phyloP scores from a whole-genome alignment of 2,888 invertebrate species.

The Orthosia cruda region DNA sequence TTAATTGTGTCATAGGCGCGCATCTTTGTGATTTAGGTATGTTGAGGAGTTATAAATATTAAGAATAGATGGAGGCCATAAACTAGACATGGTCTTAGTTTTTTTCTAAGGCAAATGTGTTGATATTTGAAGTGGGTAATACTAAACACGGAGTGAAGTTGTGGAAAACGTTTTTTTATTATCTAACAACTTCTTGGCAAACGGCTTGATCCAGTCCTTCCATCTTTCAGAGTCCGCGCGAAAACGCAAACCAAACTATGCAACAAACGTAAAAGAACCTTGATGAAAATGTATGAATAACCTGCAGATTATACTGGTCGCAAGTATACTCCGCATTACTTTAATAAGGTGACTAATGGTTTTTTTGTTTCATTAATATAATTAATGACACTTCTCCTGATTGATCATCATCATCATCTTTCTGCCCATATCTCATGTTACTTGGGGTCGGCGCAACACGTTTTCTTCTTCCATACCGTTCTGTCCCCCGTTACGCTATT shows the following conservation, averaged over 20 bases:
- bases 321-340: too few relatives aligned
- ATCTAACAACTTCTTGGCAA: background rate
- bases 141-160: too few relatives aligned
- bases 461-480: too few relatives aligned
- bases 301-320: background rate
- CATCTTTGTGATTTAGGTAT: background rate
- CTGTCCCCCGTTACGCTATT: too few relatives aligned
- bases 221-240: too few relatives aligned
- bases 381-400: background rate
- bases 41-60: background rate
- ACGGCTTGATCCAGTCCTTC: too few relatives aligned
- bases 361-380: background rate
- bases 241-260: too few relatives aligned
- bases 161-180: background rate
- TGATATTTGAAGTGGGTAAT: too few relatives aligned
- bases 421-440: too few relatives aligned
- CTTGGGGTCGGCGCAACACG: too few relatives aligned
- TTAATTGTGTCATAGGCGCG: background rate
- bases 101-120: background rate
- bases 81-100: background rate
- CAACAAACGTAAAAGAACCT: background rate
- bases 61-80: background rate
- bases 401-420: too few relatives aligned
- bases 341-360: background rate
- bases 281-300: background rate